phyloP scores from a whole-genome alignment of 2,797 vertebrate species.

The Fistularia tabacaria region DNA sequence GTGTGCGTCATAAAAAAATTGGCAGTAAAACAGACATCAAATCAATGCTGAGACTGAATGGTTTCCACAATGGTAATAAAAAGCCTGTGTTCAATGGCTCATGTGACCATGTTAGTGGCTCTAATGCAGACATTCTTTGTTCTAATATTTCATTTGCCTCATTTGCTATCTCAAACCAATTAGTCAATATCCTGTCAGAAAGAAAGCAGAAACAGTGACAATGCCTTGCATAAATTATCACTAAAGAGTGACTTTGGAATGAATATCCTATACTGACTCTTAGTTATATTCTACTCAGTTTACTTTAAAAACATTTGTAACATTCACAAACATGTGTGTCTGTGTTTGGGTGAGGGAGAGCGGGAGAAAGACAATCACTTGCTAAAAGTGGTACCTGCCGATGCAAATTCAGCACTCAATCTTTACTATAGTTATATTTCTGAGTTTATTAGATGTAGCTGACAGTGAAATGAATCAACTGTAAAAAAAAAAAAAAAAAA shows the following conservation, averaged over 20 bases:
- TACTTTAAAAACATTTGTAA: too few relatives aligned
- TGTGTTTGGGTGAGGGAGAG: too few relatives aligned
- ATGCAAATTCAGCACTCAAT: too few relatives aligned
- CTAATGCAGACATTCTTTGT: constrained; percentile 35
- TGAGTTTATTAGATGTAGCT: too few relatives aligned
- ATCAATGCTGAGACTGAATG: constrained; percentile 38
- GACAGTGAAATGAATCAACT: too few relatives aligned
- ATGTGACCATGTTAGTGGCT: constrained; percentile 44
- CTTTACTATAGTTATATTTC: too few relatives aligned
- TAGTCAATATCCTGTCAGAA: constrained; percentile 55
- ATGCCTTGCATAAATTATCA: constrained; percentile 45
- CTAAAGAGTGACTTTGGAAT: constrained; percentile 21
- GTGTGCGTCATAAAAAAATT: constrained; percentile 33
- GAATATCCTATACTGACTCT: background rate
- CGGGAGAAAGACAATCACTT: too few relatives aligned
- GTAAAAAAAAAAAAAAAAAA: too few relatives aligned
- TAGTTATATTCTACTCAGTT: too few relatives aligned
- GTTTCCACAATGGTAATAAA: constrained; percentile 48
- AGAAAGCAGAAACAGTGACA: constrained; percentile 25
- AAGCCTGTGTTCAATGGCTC: constrained; percentile 53
- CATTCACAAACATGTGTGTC: too few relatives aligned
- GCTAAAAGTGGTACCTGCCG: too few relatives aligned
- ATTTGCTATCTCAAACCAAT: constrained; percentile 52
- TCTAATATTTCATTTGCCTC: constrained; percentile 70
- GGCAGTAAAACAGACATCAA: constrained; percentile 32